Percentiles rank a stretch among this genome's conserved stretches.
phyloP scores from a whole-genome alignment of 1,140 invertebrate genomes.

The Sitobion miscanthi region DNA sequence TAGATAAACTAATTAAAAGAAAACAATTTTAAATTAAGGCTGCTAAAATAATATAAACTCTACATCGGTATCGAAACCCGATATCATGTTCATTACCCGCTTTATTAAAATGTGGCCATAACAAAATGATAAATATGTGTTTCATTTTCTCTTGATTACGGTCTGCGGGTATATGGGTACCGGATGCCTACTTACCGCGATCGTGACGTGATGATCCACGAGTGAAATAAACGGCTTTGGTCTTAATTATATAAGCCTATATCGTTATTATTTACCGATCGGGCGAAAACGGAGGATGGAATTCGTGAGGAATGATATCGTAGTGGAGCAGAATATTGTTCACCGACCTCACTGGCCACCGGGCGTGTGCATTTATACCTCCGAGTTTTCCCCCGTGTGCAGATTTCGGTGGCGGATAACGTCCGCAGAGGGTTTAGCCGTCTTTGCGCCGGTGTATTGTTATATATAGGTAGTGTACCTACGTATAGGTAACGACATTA shows the following conservation, averaged over 20 bases:
- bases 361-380: not conserved
- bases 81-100: not conserved
- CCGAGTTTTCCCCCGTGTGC: not conserved
- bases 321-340: not conserved
- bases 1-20: no score
- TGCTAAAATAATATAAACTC: no score
- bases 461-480: no score
- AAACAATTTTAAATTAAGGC: no score
- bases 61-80: no score
- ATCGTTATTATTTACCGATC: not conserved
- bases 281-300: not conserved
- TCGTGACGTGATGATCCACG: not conserved
- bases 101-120: not conserved
- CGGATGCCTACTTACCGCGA: no score
- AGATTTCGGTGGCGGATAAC: not conserved
- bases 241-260: not conserved
- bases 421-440: not conserved
- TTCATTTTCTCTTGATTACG: no score
- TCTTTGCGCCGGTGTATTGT: not conserved
- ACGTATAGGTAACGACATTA: conserved; percentile 13
- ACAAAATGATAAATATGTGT: no score
- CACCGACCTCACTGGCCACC: not conserved
- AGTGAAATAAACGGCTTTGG: not conserved
- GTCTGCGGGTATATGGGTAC: no score
- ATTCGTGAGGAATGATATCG: not conserved